Evolutionary conservation across 2,888 invertebrate genomes (phyloP), one percentile per base, ranked within the genome.

Genomic region (Eremobia ochroleuca): DNA sequence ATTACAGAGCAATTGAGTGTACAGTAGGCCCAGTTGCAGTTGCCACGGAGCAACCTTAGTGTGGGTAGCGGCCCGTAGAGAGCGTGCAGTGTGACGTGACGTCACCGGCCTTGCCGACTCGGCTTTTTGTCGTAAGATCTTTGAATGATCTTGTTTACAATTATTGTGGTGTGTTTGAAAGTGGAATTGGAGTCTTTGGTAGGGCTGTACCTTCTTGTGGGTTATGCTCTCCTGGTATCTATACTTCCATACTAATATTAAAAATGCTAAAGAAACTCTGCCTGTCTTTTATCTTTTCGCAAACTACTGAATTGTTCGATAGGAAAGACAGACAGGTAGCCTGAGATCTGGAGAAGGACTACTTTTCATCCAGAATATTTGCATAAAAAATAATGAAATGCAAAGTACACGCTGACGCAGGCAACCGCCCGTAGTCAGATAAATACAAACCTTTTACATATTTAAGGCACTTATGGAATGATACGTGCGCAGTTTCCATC

Each of bases 1-100:
- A 82, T 84, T 77, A 77, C 82, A 77, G 77, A 77, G 84, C 77
- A 84, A 84, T 84, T 85, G 83, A 71, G 76, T 81, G 76, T 81
- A 77, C 77, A 85, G 75, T 81, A 83, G 75, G 43, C 69, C 66
- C 72, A 77, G 84, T 82, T 85, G 84, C 82, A 83, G 82, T 82
- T 79, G 77, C 83, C 59, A 82, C 65, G 71, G 71, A 67, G 85
- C 74, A 77, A 73, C 85, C 76, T 81, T 78, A 85, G 87, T 77
- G 76, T 70, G 77, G 73, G 59, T 69, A 85, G 69, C 87, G 70
- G 76, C 40, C 71, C 87, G 87, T 73, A 31, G 75, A 73, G 77
- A 65, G 66, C 84, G 74, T 81, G 85, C 85, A 88, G 70, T 81
- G 77, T 86, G 80, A 86, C 76, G 77, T 70, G 76, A 86, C 88